Evolutionary conservation across 2,113 vertebrate species (phyloP).

Genomic region (Archocentrus centrarchus): DNA sequence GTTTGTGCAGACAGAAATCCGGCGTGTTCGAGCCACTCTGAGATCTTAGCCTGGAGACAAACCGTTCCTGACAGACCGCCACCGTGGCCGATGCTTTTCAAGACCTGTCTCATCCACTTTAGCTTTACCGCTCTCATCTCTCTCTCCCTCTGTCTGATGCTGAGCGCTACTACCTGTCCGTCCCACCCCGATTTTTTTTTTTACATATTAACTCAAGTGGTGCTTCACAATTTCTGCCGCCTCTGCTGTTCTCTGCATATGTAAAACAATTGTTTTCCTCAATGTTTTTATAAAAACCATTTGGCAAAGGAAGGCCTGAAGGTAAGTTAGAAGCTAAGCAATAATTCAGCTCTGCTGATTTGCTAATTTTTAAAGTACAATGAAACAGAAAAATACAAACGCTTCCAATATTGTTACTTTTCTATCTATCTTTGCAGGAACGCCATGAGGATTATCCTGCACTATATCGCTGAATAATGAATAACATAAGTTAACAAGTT

Average conservation of each 20-base stretch:
- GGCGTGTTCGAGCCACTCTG: constrained; percentile 11
- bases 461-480: background rate
- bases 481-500: background rate
- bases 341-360: background rate
- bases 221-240: background rate
- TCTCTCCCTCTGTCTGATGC: constrained; percentile 20
- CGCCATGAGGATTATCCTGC: background rate
- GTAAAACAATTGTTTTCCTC: background rate
- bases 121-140: constrained; percentile 54
- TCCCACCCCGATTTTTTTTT: background rate
- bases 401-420: background rate
- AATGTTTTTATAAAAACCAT: background rate
- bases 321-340: background rate
- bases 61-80: constrained; percentile 36
- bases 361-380: constrained; percentile 3
- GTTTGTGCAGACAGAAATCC: constrained; percentile 13
- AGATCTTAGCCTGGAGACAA: constrained; percentile 48
- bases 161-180: background rate
- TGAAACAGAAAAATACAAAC: background rate
- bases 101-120: constrained; percentile 71
- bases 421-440: background rate
- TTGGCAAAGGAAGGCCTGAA: background rate
- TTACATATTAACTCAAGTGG: background rate
- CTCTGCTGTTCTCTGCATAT: background rate
- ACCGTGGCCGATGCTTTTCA: constrained; percentile 63